Evolutionary conservation across 1,140 invertebrate species (phyloP).

Genomic region (Drosophila varians): DNA sequence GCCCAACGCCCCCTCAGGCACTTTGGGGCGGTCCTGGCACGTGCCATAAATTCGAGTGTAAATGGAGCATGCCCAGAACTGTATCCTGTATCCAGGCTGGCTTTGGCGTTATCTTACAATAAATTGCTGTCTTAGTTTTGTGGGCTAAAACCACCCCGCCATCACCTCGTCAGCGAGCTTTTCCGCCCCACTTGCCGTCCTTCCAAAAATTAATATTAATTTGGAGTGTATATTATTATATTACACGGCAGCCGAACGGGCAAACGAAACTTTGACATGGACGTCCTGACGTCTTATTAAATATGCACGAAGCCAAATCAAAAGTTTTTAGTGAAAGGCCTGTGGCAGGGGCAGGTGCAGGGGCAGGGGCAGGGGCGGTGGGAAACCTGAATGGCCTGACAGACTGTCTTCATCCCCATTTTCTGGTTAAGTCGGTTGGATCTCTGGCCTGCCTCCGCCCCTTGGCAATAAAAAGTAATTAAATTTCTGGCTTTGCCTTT

Average conservation of each 20-base stretch:
- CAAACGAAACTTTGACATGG: constrained; percentile 59
- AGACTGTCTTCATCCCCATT: constrained; percentile 32
- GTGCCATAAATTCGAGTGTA: constrained; percentile 72
- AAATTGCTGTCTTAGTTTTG: constrained; percentile 72
- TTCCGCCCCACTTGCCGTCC: not conserved
- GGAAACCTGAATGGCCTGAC: constrained; percentile 25
- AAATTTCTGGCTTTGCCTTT: constrained; percentile 58
- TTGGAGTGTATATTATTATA: constrained; percentile 71
- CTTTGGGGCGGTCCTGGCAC: constrained; percentile 36
- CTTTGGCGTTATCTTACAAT: constrained; percentile 67
- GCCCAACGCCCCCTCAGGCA: constrained; percentile 52
- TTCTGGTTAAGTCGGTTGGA: constrained; percentile 9
- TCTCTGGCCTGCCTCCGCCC: constrained; percentile 31
- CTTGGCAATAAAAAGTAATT: constrained; percentile 70
- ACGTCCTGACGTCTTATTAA: constrained; percentile 63
- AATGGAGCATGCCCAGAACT: constrained; percentile 65
- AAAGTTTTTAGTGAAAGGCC: constrained; percentile 50
- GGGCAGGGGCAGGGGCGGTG: not conserved
- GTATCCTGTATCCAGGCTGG: constrained; percentile 53
- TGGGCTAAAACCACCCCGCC: constrained; percentile 26
- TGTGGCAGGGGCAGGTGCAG: not conserved
- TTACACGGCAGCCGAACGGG: constrained; percentile 37
- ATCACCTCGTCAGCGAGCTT: not conserved
- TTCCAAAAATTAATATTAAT: constrained; percentile 68
- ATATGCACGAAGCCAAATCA: constrained; percentile 62